Conservation (phyloP, 2,113 vertebrate species). For the Megaleporinus macrocephalus region DNA sequence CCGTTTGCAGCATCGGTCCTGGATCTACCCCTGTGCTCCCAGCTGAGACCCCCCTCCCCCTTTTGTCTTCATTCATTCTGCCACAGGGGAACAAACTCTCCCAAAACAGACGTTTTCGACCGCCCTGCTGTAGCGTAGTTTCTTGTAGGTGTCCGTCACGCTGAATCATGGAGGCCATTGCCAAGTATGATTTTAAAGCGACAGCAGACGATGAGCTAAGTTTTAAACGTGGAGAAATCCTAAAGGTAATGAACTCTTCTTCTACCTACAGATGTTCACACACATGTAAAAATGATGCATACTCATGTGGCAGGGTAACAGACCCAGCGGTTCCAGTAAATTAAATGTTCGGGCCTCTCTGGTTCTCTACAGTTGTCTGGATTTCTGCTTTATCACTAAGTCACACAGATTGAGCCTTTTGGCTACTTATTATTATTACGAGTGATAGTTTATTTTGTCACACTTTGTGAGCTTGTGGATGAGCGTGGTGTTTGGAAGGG, state of each 20-base stretch:
- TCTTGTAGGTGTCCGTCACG: slow-evolving; percentile 31
- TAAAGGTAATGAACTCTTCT: slow-evolving; percentile 84
- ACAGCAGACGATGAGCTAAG: slow-evolving; percentile 98
- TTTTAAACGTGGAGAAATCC: slow-evolving; percentile 97
- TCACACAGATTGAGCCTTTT: not conserved
- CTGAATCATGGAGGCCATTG: slow-evolving; percentile 93
- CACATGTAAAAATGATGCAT: not conserved
- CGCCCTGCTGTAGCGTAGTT: slow-evolving; percentile 14
- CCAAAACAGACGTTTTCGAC: slow-evolving; percentile 18
- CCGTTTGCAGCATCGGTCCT: slow-evolving; percentile 58
- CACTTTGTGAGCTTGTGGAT: no score
- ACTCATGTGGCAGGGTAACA: no score
- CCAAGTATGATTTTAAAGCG: slow-evolving; percentile 99
- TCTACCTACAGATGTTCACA: not conserved
- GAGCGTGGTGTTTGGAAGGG: no score
- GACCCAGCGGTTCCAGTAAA: no score
- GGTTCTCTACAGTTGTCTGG: not conserved
- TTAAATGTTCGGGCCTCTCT: not conserved
- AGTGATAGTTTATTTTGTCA: not conserved
- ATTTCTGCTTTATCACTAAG: not conserved
- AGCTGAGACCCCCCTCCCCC: slow-evolving; percentile 49
- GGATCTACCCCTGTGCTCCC: slow-evolving; percentile 63
- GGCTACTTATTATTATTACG: not conserved
- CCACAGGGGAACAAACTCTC: slow-evolving; percentile 56
- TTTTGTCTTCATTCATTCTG: slow-evolving; percentile 21